phyloP scores from a whole-genome alignment of 2,113 vertebrate species.

The Tauraco erythrolophus region DNA sequence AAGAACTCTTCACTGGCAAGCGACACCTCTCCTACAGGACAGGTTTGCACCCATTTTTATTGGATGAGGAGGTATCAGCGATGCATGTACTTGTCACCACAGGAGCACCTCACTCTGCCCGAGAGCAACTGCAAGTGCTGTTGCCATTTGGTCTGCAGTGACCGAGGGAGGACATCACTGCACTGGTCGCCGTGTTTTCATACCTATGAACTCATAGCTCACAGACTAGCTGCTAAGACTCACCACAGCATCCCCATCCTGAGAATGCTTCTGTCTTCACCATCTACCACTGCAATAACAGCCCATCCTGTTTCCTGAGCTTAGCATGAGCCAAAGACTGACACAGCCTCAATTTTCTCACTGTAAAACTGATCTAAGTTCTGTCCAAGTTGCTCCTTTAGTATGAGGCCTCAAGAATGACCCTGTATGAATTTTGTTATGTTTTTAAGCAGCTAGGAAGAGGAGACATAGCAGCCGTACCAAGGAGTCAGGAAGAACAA shows the following conservation, averaged over 20 bases:
- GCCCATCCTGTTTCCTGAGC: not conserved
- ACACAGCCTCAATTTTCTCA: not conserved
- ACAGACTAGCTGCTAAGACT: not conserved
- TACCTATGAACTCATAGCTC: not conserved
- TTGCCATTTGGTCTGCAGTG: not conserved
- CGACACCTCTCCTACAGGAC: not conserved
- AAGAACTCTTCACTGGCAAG: not conserved
- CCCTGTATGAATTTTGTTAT: not conserved
- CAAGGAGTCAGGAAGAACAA: not conserved
- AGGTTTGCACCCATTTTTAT: not conserved
- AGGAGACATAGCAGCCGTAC: not conserved
- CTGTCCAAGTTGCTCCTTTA: not conserved
- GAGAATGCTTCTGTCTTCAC: not conserved
- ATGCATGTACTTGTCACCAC: not conserved
- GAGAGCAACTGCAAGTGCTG: not conserved
- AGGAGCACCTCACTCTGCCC: not conserved
- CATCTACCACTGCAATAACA: fast-evolving
- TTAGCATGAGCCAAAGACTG: not conserved
- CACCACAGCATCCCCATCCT: not conserved
- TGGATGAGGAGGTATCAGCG: not conserved
- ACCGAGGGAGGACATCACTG: not conserved
- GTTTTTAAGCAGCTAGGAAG: not conserved
- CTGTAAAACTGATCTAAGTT: not conserved
- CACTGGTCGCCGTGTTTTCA: not conserved
- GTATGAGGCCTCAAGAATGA: not conserved